Base-by-base conservation (phyloP, 1,140 invertebrate genomes). In the Drosophila setifemur region DNA sequence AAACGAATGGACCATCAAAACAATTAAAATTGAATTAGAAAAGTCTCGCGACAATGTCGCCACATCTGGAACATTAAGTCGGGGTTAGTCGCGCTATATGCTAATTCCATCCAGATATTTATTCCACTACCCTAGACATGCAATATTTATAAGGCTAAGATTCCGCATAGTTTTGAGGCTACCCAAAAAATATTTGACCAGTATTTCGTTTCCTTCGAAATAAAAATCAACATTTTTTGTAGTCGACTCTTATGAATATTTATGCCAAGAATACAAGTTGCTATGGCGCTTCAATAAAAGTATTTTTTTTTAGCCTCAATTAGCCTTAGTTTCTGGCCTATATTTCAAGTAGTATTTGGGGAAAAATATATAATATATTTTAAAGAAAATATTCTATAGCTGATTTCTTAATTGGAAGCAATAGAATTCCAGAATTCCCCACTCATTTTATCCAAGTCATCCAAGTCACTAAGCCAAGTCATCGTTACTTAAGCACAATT, bases 11-110 rank as follows among this genome's bases (percentile, higher is more conserved):
- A 61, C 66, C 79, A 85, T 79, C 79, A 72, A 75, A 79, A 81
- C 81, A 81, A 85, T 85, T 79, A 60, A 67, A 77, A 47, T 60
- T 29, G 45, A 73, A 83, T 83, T 83, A 70, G 69, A 85, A 86
- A 72, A 67, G 66, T 86, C 66, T 79, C 79, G 70, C 58, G 74
- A 57, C 60, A 31, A 6, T 61, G 60, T 64, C 55, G 29, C 29
- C 60, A 64, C 55, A 64, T 63, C 42, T 64, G 60, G 31, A n/a
- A n/a, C 23, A 12, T 21, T 25, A 58, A 50, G 50, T 25, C 54
- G 31, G 44, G 37, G 9, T 40, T 35, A 37, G 14, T 31, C 57
- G n/a, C 48, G 45, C 16, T 47, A 47, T 71, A 66, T 63, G 64
- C 52, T 78, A 85, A 77, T 83, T 61, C 39, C 19, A 25, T 43